These are phyloP conservation scores for Oenanthe melanoleuca DNA, from an alignment of 2,113 vertebrate genomes.

Conservation along the genomic window DNA sequence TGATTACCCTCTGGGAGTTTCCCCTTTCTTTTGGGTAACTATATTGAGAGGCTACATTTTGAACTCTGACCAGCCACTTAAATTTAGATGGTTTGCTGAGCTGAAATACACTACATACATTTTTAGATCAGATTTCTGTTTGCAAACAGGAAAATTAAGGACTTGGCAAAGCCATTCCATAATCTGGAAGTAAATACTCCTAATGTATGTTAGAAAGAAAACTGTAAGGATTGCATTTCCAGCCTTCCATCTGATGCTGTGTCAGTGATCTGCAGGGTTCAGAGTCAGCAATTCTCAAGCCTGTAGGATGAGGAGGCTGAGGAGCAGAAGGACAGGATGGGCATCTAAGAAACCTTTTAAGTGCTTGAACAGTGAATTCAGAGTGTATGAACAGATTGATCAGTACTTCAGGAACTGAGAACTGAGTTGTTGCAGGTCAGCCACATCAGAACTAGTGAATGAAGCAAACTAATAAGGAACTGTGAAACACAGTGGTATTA, in stretches of 20 bases:
- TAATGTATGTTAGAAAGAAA: background rate
- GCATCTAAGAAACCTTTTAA: background rate
- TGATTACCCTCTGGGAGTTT: background rate
- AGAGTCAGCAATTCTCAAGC: background rate
- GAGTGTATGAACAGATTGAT: background rate
- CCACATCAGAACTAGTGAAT: background rate
- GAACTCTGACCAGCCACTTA: background rate
- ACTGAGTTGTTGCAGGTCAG: background rate
- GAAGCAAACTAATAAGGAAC: background rate
- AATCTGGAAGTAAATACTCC: background rate
- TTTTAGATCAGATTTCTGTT: background rate
- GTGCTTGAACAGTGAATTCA: background rate
- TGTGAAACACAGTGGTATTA: background rate
- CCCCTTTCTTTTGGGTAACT: background rate
- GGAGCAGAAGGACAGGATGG: background rate
- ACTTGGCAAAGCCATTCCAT: background rate
- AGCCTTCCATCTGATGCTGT: background rate
- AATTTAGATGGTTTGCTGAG: background rate
- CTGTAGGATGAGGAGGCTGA: background rate
- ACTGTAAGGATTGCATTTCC: background rate
- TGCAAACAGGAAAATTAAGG: background rate
- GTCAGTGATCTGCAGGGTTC: background rate
- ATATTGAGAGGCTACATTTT: background rate
- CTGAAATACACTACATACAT: background rate
- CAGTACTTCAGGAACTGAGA: background rate